Evolutionary conservation across 2,113 vertebrate genomes (phyloP), one percentile per base, ranked within the genome.

Genomic region (Saguinus imperator): DNA sequence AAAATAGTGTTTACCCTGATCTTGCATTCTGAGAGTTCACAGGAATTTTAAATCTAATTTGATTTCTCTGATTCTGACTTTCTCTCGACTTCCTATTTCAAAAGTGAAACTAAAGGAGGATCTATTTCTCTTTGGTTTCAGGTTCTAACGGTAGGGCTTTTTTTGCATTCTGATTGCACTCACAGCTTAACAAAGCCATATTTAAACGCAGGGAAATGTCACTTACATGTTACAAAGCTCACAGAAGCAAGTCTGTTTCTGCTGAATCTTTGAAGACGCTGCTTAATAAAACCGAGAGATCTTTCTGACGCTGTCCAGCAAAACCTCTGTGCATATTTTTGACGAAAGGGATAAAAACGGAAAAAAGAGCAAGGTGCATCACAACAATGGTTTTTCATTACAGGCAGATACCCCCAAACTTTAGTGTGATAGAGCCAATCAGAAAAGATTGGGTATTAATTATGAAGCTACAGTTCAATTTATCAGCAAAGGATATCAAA

Each of bases 401-500:
- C 91, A 66, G 98, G 97, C 95, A 97, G 97, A 98, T 96, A 91
- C 43, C 94, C 73, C 93, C 88, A 0, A 5, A 94, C 92, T 92
- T 97, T 92, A 91, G 72, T 50, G 76, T 96, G 93, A 84, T 66
- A 86, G 95, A 97, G 90, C 96, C 89, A 82, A 98, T 98, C 98
- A 96, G 85, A 94, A 97, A 97, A 98, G 98, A 98, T 97, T 21
- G 77, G 73, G 89, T 98, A 98, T 98, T 98, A 98, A 98, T 98
- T 98, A 98, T 98, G 97, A 98, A 98, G 97, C 96, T 97, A 86
- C 96, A 97, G 72, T 98, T 98, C 97, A 97, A 95, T 98, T 98
- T 98, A 98, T 98, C 98, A 98, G 98, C 96, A 98, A 96, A 98
- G 86, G 98, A 98, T 98, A 98, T 99, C 98, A 98, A 98, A 98